Conservation (phyloP, 2,888 invertebrate species). For the Schrankia costaestrigalis region DNA sequence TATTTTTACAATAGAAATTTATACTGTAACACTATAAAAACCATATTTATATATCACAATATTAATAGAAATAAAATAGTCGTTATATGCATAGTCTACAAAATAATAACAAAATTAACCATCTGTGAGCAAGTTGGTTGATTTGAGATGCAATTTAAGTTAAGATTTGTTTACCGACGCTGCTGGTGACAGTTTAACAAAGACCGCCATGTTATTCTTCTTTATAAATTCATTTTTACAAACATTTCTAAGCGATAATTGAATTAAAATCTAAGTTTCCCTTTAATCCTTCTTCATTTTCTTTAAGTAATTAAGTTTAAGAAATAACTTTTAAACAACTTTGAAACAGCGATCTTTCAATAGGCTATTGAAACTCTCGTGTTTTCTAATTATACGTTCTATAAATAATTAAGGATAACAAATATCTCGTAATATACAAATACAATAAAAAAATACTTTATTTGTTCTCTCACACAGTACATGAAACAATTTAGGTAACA, state of each 20-base stretch:
- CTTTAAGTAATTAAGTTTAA: constrained; percentile 22
- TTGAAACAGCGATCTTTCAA: constrained; percentile 14
- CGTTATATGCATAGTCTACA: too few relatives aligned
- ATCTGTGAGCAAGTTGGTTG: constrained; percentile 16
- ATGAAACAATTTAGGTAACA: too few relatives aligned
- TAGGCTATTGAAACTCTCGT: constrained; percentile 9
- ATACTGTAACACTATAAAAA: too few relatives aligned
- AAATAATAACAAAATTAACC: constrained; percentile 18
- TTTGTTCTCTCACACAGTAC: too few relatives aligned
- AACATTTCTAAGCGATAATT: constrained; percentile 27
- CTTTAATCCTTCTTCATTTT: constrained; percentile 26
- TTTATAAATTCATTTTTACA: constrained; percentile 22
- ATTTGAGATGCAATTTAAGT: constrained; percentile 30
- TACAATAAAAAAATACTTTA: too few relatives aligned
- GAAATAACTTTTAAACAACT: constrained; percentile 26
- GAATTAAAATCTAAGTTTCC: constrained; percentile 27
- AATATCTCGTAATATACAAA: too few relatives aligned
- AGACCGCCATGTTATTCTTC: constrained; percentile 15
- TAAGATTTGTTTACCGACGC: constrained; percentile 26
- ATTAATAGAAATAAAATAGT: too few relatives aligned
- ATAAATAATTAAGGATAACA: too few relatives aligned
- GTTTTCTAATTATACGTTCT: too few relatives aligned
- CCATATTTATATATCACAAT: too few relatives aligned
- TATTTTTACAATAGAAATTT: too few relatives aligned
- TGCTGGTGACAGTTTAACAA: constrained; percentile 32